Percentiles rank a stretch among this genome's conserved stretches.
Conservation (phyloP, 2,797 vertebrate genomes). For the Tinamus major region DNA sequence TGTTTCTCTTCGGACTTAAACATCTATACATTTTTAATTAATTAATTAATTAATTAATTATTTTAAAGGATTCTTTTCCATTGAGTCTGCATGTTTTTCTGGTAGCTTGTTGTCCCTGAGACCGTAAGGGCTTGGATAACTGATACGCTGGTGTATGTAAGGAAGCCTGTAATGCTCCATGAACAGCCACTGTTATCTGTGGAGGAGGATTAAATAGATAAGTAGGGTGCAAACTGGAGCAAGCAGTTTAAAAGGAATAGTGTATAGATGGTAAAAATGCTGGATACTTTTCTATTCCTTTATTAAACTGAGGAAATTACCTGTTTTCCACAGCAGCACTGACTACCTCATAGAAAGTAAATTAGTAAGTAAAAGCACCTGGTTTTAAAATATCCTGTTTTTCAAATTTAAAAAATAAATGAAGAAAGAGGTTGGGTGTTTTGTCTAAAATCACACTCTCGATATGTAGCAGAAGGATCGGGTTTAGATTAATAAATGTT, state of each 20-base stretch:
- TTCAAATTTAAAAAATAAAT: background rate
- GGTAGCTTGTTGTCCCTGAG: background rate
- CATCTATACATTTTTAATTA: background rate
- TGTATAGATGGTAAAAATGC: background rate
- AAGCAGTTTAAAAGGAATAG: background rate
- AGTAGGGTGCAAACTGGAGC: background rate
- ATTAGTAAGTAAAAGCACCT: background rate
- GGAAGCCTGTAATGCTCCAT: background rate
- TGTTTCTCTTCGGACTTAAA: background rate
- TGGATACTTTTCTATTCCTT: background rate
- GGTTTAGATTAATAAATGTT: background rate
- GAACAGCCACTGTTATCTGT: background rate
- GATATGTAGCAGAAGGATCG: background rate
- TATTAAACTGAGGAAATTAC: background rate
- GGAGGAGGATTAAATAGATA: background rate
- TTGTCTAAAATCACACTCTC: background rate
- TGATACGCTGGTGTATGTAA: background rate
- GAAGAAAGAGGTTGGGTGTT: background rate
- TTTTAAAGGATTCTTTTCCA: background rate
- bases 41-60: too few relatives aligned
- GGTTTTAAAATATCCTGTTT: background rate
- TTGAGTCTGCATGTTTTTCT: background rate
- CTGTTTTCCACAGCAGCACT: background rate
- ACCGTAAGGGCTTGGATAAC: background rate
- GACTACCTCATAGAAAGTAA: background rate